Conservation (phyloP, 2,113 vertebrate genomes). For the Actenoides lindsayi region DNA sequence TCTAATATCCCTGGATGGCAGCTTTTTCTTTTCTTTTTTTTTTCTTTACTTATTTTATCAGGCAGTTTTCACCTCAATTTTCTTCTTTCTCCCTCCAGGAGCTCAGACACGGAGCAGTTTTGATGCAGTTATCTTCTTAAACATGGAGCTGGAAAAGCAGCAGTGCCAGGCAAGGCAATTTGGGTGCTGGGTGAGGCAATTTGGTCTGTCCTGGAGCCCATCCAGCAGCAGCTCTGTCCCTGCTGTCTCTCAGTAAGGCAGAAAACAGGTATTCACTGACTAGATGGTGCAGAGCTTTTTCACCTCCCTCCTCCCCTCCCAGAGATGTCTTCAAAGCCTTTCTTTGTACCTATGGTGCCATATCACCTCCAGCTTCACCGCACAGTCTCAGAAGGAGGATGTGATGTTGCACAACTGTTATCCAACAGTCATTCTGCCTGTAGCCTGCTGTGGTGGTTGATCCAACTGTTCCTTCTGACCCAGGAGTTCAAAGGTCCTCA, state of each 20-base stretch:
- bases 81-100: not conserved
- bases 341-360: fast-evolving
- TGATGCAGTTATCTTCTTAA: not conserved
- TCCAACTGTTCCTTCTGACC: not conserved
- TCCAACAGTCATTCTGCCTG: fast-evolving
- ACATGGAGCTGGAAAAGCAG: not conserved
- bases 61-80: not conserved
- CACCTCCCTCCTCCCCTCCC: not conserved
- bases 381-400: not conserved
- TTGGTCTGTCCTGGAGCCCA: not conserved
- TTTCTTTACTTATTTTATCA: not conserved
- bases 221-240: not conserved
- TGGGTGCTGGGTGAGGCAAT: not conserved
- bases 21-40: not conserved
- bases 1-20: not conserved
- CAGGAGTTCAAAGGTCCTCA: not conserved
- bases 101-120: not conserved
- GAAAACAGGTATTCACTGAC: fast-evolving
- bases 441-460: not conserved
- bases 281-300: not conserved
- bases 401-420: not conserved
- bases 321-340: too few species aligned
- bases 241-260: not conserved
- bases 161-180: not conserved
- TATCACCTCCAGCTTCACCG: fast-evolving